Conservation (phyloP, 2,113 vertebrate genomes). For the Notothenia rossii region DNA sequence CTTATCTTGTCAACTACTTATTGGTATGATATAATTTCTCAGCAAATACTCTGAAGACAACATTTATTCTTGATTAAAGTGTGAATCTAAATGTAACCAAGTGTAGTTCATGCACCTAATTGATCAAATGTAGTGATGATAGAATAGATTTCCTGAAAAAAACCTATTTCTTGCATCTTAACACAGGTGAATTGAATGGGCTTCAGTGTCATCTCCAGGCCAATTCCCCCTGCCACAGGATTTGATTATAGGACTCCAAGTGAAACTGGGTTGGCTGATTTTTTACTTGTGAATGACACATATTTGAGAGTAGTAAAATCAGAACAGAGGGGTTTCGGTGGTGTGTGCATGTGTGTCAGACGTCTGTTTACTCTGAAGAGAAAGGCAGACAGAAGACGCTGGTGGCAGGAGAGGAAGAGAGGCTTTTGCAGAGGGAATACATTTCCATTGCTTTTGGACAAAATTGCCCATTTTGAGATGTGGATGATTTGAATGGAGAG, state of each 20-base stretch:
- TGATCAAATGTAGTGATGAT: neutral
- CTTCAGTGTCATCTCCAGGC: conserved; percentile 13
- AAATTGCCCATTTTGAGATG: neutral
- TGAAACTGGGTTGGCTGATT: conserved; percentile 73
- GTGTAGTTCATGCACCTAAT: too few relatives aligned
- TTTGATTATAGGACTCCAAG: conserved; percentile 53
- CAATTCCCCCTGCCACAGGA: conserved; percentile 47
- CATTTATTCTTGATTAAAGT: too few relatives aligned
- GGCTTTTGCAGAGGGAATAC: neutral
- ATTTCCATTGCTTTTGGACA: neutral
- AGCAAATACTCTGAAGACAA: too few relatives aligned
- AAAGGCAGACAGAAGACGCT: conserved; percentile 27
- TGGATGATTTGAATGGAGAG: conserved; percentile 11
- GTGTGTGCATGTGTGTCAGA: conserved; percentile 44
- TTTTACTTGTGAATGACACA: conserved; percentile 71
- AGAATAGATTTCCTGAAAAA: neutral
- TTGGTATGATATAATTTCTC: too few relatives aligned
- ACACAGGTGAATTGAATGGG: conserved; percentile 6
- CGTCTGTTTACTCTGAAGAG: conserved; percentile 63
- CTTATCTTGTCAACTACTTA: too few relatives aligned
- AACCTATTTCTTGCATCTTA: too few relatives aligned
- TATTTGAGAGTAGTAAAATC: conserved; percentile 63
- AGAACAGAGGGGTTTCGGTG: conserved; percentile 48
- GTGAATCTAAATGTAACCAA: too few relatives aligned
- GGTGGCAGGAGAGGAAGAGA: conserved; percentile 22